A percentile compares a stretch with the other conserved stretches of the same genome.
Conservation (phyloP, 2,113 vertebrate species). For the Hydrolagus affinis region DNA sequence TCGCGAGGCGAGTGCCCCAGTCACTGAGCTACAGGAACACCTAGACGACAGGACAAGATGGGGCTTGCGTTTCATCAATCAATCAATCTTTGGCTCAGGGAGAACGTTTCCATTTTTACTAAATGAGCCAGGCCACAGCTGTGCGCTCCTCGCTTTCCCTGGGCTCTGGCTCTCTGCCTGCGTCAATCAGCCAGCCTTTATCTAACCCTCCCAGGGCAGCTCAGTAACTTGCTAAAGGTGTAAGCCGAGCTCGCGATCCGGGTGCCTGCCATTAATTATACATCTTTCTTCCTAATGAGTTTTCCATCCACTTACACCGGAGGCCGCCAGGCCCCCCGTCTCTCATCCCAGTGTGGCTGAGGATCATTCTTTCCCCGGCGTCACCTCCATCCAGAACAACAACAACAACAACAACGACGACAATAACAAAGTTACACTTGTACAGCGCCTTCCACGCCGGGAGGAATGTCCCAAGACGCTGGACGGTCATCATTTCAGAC, state of each 20-base stretch:
- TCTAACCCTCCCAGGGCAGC: not conserved
- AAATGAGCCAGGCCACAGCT: not conserved
- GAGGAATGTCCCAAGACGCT: no score
- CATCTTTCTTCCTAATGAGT: slow-evolving; percentile 57
- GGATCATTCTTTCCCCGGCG: slow-evolving; percentile 31
- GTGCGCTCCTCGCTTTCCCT: slow-evolving; percentile 5
- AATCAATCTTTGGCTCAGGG: not conserved
- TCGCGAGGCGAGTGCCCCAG: no score
- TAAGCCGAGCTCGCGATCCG: slow-evolving; percentile 55
- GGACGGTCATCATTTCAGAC: no score
- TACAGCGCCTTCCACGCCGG: no score
- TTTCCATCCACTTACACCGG: slow-evolving; percentile 54
- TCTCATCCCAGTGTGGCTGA: not conserved
- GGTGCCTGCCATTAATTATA: slow-evolving; percentile 56
- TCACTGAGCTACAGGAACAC: no score
- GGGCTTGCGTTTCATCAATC: not conserved
- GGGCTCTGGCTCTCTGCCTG: not conserved
- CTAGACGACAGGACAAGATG: no score
- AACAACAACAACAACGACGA: no score
- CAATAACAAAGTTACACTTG: no score
- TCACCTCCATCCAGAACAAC: not conserved
- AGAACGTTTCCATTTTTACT: slow-evolving; percentile 6
- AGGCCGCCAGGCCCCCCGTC: not conserved
- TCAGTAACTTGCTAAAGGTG: slow-evolving; percentile 44
- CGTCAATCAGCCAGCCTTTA: not conserved